Base-by-base conservation (phyloP, 2,797 vertebrate genomes). In the Bryconaethiops microstoma region DNA sequence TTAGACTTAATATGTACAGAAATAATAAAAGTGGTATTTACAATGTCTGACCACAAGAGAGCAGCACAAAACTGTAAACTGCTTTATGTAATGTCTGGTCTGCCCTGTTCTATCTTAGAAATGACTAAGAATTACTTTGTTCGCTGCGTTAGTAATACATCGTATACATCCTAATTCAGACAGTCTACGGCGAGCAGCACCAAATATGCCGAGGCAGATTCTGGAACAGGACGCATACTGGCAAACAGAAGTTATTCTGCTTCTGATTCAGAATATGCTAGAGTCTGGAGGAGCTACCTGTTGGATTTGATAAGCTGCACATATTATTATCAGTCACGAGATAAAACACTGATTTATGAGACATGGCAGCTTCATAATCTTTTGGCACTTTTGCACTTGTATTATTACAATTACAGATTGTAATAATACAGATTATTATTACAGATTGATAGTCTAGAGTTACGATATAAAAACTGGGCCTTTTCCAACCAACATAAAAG, bases 11-110 rank as follows among this genome's bases (percentile, higher is more conserved):
- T 93, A 94, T 94, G 81, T 92, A 93, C 93, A 94, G 88, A 91
- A 79, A 91, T 89, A 90, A 85, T 85, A 82, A 55, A 92, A 95
- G 93, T 95, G 94, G 93, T 95, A 95, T 95, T 94, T 95, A 95
- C 93, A 95, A 90, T 48, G 85, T 88, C 85, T 77, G 83, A 91
- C 93, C 92, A 94, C 92, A 93, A 93, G 93, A 93, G 93, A 89
- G 92, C 71, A 88, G 78, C 86, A 82, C 82, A 88, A 90, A 91
- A 78, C 88, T 88, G 89, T 77, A 6, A 60, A 62, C 68, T 23
- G 77, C 21, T 25, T 45, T 13, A 35, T 9, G 42, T 45, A 17
- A 19, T 50, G 14, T 29, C 35, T 29, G 13, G 10, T 16, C 69
- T 35, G 12, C 16, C 17, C 60, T 52, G 74, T 29, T 13, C 19